Evolutionary conservation across 92 coral and sea anemone genomes (phyloP).

Genomic region (Desmophyllum pertusum): DNA sequence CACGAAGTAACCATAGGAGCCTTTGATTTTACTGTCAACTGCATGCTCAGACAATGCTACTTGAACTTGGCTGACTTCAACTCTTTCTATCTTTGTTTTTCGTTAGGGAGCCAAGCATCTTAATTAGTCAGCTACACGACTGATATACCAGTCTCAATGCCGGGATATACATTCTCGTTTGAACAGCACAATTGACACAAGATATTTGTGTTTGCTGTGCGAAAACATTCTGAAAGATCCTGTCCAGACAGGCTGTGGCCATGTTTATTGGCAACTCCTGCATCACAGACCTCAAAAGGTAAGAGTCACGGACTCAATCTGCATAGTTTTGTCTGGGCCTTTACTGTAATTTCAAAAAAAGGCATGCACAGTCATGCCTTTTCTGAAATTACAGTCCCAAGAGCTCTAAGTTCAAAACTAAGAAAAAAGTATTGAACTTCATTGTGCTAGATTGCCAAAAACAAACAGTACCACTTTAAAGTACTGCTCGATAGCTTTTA

Average conservation of each 20-base stretch:
- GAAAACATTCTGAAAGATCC: conserved; percentile 31
- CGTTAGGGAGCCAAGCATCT: not conserved
- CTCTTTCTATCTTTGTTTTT: not conserved
- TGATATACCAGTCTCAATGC: conserved; percentile 3
- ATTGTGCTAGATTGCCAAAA: no score
- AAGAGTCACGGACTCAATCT: no score
- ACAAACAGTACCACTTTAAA: not conserved
- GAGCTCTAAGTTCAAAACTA: no score
- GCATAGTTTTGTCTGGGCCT: not conserved
- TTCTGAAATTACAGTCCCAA: no score
- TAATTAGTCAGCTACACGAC: no score
- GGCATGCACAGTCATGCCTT: no score
- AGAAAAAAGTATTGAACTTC: no score
- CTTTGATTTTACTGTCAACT: no score
- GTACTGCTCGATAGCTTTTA: not conserved
- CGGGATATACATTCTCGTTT: conserved; percentile 19
- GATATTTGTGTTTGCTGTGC: conserved; percentile 37
- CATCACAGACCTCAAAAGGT: conserved; percentile 22
- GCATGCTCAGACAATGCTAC: no score
- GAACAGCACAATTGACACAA: not conserved
- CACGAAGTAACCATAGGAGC: no score
- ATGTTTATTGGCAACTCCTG: conserved; percentile 44
- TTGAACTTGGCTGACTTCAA: not conserved
- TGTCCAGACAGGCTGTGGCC: conserved; percentile 46
- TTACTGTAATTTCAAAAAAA: not conserved